Conservation (phyloP, 2,888 invertebrate species). For the Heteropelma amictum region DNA sequence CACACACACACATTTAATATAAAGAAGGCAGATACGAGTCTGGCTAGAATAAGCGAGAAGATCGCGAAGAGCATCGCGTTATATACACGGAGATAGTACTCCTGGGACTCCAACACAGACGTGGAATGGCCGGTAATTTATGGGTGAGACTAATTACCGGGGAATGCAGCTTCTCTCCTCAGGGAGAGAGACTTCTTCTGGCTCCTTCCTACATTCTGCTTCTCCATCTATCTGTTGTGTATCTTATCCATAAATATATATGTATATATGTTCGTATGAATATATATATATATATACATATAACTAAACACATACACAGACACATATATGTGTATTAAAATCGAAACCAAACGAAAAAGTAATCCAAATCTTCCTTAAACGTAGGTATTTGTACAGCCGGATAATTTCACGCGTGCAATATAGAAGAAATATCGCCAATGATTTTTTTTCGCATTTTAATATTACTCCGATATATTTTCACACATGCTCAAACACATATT, state of each 20-base stretch:
- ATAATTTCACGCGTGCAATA: too few species aligned
- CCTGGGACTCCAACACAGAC: conserved; percentile 68
- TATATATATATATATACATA: too few species aligned
- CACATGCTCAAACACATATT: too few species aligned
- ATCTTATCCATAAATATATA: conserved; percentile 10
- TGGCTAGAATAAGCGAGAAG: conserved; percentile 21
- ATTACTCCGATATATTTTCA: too few species aligned
- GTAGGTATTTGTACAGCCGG: too few species aligned
- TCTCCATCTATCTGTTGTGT: conserved; percentile 31
- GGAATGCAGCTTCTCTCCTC: conserved; percentile 73
- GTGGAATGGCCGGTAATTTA: conserved; percentile 74
- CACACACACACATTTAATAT: neutral
- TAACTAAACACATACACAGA: too few species aligned
- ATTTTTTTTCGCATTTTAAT: too few species aligned
- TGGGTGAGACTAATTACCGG: conserved; percentile 76
- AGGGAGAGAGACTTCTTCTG: conserved; percentile 3
- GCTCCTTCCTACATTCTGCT: conserved; percentile 28
- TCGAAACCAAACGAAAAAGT: too few species aligned
- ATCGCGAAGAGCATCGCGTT: conserved; percentile 30
- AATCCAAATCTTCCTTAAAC: too few species aligned
- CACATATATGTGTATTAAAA: too few species aligned
- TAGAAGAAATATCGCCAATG: too few species aligned
- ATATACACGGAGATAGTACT: conserved; percentile 55
- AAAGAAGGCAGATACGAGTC: neutral
- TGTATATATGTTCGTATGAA: neutral